phyloP scores from a whole-genome alignment of 2,113 vertebrate genomes.

The Daubentonia madagascariensis region DNA sequence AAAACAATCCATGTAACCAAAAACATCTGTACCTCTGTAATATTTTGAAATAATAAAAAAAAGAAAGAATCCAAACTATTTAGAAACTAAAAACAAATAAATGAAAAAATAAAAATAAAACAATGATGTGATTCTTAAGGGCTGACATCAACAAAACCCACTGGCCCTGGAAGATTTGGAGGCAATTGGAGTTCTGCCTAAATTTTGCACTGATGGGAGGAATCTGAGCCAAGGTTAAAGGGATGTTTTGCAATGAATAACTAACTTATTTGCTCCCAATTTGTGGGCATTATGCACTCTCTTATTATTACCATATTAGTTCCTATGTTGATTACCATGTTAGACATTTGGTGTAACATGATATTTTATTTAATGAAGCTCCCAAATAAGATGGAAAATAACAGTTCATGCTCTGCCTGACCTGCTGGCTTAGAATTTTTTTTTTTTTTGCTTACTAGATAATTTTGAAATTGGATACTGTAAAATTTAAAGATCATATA shows the following conservation, averaged over 20 bases:
- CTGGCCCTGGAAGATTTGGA: background rate
- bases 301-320: background rate
- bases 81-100: too few relatives aligned
- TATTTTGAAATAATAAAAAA: too few relatives aligned
- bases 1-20: too few relatives aligned
- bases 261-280: conserved; percentile 20
- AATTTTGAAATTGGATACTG: background rate
- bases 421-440: conserved; percentile 42
- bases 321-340: background rate
- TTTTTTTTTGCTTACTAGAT: background rate
- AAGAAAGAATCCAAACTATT: too few relatives aligned
- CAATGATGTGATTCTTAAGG: background rate
- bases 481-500: background rate
- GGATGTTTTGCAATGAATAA: background rate
- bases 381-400: background rate
- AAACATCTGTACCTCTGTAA: too few relatives aligned
- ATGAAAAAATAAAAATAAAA: too few relatives aligned
- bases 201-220: background rate
- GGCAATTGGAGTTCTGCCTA: background rate
- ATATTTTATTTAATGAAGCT: background rate
- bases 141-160: background rate
- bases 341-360: background rate
- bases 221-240: background rate
- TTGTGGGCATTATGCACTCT: background rate
- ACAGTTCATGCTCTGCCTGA: background rate